Base-by-base conservation (phyloP, 1,140 invertebrate genomes). In the Mizuhopecten yessoensis region DNA sequence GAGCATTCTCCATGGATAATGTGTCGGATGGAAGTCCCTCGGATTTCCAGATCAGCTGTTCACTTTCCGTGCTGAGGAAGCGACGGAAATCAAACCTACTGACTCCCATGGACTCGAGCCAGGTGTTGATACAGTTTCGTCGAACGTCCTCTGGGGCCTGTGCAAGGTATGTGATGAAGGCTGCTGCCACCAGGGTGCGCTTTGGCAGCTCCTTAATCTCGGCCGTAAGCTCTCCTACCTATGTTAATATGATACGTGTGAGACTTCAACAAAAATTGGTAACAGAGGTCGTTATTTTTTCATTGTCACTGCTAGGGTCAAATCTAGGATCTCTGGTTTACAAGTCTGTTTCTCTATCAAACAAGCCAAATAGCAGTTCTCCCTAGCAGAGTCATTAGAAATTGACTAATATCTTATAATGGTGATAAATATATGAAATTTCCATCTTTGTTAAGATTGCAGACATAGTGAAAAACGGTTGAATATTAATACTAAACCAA, bases 41-140 rank as follows among this genome's bases (percentile, higher is more conserved):
- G 5, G 97, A 97, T 93, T 98, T 98, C 99, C 99, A 99, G 89
- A 98, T 97, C 15, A 99, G 95, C 92, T 98, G 97, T 93, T 99
- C 98, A 92, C 98, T 97, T 95, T 99, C 98, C 0, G 97, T 97
- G 7, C 97, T 97, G 39, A 98, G 96, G 94, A 98, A 98, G 87
- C 97, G 97, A n/a, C 97, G 97, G 11, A 98, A 96, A 89, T 98
- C 97, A 96, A 98, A 98, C 0, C 95, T 92, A 34, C 96, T 94
- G 0, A 97, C 94, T 34, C 97, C 97, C 23, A 96, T 92, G 9
- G 97, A 93, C 0, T 97, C 94, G 90, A 97, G 96, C 98, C 98
- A 98, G 92, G 97, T 96, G 33, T 96, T 95, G 42, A 98, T 93
- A 91, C 96, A 97, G 17, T 96, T 94, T n/a, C 97, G 97, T 45